Evolutionary conservation across 2,113 vertebrate genomes (phyloP), one percentile per base, ranked within the genome.

Genomic region (Crotophaga sulcirostris): DNA sequence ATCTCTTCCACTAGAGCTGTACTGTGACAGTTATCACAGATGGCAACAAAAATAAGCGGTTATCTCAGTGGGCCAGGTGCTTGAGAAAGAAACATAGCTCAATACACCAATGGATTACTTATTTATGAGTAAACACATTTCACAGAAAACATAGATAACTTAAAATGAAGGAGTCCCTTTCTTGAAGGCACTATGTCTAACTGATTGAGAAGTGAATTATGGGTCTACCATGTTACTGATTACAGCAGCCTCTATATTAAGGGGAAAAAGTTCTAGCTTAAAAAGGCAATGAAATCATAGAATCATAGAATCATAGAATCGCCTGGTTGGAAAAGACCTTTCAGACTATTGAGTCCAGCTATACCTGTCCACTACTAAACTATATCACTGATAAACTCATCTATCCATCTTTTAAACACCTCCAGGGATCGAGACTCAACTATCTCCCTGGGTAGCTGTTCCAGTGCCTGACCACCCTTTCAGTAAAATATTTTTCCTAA

Each of bases 91-190:
- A 45, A 55, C 74, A 67, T 14, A 76, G 63, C 58, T 83, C 78
- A 93, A 69, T 92, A 80, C 79, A 77, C 51, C 54, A 72, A 36
- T 62, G 70, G 44, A 47, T 87, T 89, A 54, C 49, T 59, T 94
- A 87, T 95, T 94, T 94, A 96, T 94, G 94, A 94, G 73, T 74
- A 94, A 80, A 91, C 58, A 93, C 31, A 91, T 92, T 95, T 94
- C 62, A 89, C 67, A 94, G 70, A 73, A 12, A 89, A 58, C 74
- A 79, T 2, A 58, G 70, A 72, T 8, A 14, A 72, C 44, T 56
- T 77, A 69, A 49, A 92, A 60, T 64, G 62, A 73, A 69, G 26
- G 19, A 87, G 18, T 25, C 42, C 33, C 40, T 69, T 91, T 83
- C 75, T 85, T 91, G 59, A 85, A 86, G 51, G 26, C 5, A 19